Conservation (phyloP, 2,888 invertebrate genomes). For the Isoperla grammatica region DNA sequence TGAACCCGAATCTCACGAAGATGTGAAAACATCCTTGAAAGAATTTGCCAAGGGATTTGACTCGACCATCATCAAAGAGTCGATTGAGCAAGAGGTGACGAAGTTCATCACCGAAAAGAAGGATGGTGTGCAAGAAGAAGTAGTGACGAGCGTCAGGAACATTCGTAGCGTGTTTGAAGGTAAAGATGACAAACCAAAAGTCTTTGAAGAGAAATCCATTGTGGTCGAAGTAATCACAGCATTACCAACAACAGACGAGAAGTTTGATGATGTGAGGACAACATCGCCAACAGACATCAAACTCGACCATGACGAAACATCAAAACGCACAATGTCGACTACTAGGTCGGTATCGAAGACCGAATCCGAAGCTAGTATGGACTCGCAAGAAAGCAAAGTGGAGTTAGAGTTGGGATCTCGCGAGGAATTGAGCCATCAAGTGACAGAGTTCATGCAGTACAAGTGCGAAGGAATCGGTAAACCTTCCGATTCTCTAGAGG, state of each 20-base stretch:
- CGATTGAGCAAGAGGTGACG: neutral
- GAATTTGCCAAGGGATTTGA: slow-evolving; percentile 14
- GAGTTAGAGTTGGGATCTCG: slow-evolving; percentile 19
- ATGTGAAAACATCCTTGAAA: slow-evolving; percentile 5
- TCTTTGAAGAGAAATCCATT: no score
- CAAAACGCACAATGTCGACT: no score
- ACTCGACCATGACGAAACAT: no score
- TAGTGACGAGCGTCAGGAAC: neutral
- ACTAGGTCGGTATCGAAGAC: slow-evolving; percentile 1
- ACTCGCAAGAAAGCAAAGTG: slow-evolving; percentile 1
- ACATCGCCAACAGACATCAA: no score
- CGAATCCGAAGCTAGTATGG: slow-evolving; percentile 14
- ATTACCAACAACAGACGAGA: no score
- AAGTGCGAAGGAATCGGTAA: slow-evolving; percentile 41
- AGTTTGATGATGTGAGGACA: no score
- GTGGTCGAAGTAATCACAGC: no score
- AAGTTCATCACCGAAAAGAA: neutral
- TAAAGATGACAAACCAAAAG: no score
- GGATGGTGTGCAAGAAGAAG: neutral
- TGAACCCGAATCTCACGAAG: neutral
- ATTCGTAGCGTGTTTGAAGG: neutral
- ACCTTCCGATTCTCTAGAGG: slow-evolving; percentile 46
- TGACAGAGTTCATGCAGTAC: slow-evolving; percentile 35
- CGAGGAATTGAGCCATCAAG: slow-evolving; percentile 23
- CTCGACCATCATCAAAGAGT: neutral